Conservation (phyloP, 2,888 invertebrate species). For the Coleophora flavipennella region DNA sequence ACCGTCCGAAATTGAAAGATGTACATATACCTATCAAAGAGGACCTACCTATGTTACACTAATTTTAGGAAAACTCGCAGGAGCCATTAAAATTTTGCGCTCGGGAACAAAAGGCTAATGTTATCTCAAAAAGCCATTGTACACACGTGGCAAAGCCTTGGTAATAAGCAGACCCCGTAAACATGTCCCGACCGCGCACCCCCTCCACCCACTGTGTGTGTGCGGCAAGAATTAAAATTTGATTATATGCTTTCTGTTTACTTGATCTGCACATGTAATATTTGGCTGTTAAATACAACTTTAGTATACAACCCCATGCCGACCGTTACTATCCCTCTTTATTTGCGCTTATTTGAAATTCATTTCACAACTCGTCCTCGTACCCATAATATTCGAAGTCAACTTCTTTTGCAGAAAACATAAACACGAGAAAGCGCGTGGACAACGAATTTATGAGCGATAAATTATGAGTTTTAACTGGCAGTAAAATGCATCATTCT, state of each 20-base stretch:
- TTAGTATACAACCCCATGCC: neutral
- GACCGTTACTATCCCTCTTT: neutral
- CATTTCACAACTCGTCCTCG: slow-evolving; percentile 1
- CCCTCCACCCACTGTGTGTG: neutral
- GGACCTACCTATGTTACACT: no score
- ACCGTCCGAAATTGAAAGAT: no score
- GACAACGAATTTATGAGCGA: slow-evolving; percentile 7
- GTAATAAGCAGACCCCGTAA: slow-evolving; percentile 15
- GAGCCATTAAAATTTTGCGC: slow-evolving; percentile 14
- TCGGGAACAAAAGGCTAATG: slow-evolving; percentile 15
- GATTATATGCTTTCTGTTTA: slow-evolving; percentile 11
- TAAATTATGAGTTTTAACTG: slow-evolving; percentile 12
- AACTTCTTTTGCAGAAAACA: neutral
- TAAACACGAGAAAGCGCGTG: slow-evolving; percentile 4
- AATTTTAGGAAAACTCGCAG: neutral
- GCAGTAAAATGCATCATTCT: slow-evolving; percentile 9
- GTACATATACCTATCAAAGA: no score
- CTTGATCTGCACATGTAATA: slow-evolving; percentile 2
- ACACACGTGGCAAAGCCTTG: slow-evolving; percentile 10
- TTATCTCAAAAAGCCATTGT: slow-evolving; percentile 14
- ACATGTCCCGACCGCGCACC: slow-evolving; percentile 11
- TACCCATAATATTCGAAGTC: neutral
- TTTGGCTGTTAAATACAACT: no score
- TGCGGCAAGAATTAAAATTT: slow-evolving; percentile 9
- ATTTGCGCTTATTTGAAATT: slow-evolving; percentile 3